Base-by-base conservation (phyloP, 2,888 invertebrate species). In the Marasmarcha lunaedactyla region DNA sequence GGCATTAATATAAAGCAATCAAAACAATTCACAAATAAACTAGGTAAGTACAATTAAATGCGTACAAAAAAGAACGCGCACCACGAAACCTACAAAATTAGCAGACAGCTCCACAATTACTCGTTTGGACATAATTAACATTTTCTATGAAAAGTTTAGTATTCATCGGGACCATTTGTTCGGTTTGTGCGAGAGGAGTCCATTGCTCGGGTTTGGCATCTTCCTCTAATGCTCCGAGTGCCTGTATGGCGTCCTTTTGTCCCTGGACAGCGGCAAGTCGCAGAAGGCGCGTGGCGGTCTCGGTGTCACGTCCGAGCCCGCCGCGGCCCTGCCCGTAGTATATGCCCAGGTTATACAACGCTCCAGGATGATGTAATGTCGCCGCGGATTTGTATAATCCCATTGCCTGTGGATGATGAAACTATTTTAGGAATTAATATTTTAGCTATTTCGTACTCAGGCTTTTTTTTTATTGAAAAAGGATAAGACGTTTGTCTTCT, bases 261-360 rank as follows among this genome's bases (percentile, higher is more conserved):
- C 89, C 89, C 46, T 83, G 78, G 4, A 88, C 85, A 1, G 89
- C 89, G 33, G 85, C 84, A 25, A 74, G 62, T 34, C 87, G 85
- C 33, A 87, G 68, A 35, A 85, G 58, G 11, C 84, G 66, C 1
- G 71, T 68, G 1, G 89, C 89, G 12, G 64, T 81, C n/a, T 65
- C 59, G 4, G 63, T 55, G 54, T 88, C 81, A 10, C 71, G 59
- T 4, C 69, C 50, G 1, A 89, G 64, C 0, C 88, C 89, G 10
- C 88, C 89, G 45, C 85, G 69, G 1, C 89, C 90, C 55, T 88
- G 88, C 1, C 88, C 87, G 58, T 89, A 86, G 54, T 88, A 88
- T 36, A 90, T 83, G 1, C 89, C 90, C 38, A 91, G 77, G 58
- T 91, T 91, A 59, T 89, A 91, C 52, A 88, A 78, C 0, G 91